Evolutionary conservation across 1,140 invertebrate species (phyloP), one percentile per base, ranked within the genome.

Genomic region (Psix sp.): DNA sequence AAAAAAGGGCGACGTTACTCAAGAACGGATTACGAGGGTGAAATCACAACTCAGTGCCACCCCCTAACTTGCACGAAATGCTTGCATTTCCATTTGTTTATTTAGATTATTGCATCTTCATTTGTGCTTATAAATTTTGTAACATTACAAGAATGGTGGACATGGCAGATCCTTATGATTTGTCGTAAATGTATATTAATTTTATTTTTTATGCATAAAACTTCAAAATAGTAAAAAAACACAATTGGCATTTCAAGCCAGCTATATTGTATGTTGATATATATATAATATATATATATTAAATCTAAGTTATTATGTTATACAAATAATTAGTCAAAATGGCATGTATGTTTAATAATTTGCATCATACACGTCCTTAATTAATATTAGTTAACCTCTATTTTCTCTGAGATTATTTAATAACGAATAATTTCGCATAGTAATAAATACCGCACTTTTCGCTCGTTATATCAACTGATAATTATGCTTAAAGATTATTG

Each of bases 21-120:
- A 85, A 87, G 84, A 86, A 84, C 80, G 80, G 83, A 86, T 86
- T 85, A 86, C 78, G 82, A 79, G 84, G 83, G 80, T 81, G 83
- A 86, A 86, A 86, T 85, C 80, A 80, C 74, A 76, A 45, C 51
- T 66, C 74, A 83, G 80, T 73, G 70, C 70, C 70, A 62, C 52
- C 62, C 38, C 35, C 46, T 66, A 73, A 72, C 42, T 18, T 33
- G 24, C 54, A n/a, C 26, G 31, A 59, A 52, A 62, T 42, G 17
- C 20, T 31, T 20, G 3, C 5, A 21, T 9, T 67, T 51, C 15
- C 54, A 26, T 48, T 60, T 76, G 51, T 49, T 42, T 72, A 67
- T 76, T 54, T 48, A 67, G 14, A 63, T 38, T 20, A 43, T 14
- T 31, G 13, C 29, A 17, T 18, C 9, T 15, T 5, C 16, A 20